Conservation (phyloP, 2,888 invertebrate genomes). For the Elegia similella region DNA sequence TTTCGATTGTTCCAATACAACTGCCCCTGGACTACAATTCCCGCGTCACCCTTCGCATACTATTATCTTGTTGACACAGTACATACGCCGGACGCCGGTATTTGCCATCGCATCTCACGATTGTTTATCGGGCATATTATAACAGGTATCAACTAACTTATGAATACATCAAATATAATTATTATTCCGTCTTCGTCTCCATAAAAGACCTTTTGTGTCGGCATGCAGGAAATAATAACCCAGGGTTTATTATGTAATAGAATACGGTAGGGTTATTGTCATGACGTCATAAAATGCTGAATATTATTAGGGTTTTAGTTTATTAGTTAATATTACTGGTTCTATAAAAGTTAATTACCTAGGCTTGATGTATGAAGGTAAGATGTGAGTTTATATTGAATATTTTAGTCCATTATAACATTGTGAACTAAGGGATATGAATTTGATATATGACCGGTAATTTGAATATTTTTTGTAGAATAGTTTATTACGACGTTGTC, state of each 20-base stretch:
- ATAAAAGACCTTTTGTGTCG: conserved; percentile 18
- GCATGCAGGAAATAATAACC: conserved; percentile 17
- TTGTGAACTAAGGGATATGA: background rate
- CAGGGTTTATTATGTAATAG: conserved; percentile 14
- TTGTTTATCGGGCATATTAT: conserved; percentile 26
- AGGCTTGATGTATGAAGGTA: background rate
- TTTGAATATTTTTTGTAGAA: too few relatives aligned
- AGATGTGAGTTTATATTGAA: background rate
- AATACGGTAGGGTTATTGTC: conserved; percentile 7
- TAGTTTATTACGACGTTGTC: too few relatives aligned
- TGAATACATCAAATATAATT: conserved; percentile 16
- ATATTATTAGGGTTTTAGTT: conserved; percentile 8
- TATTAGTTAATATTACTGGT: conserved; percentile 4
- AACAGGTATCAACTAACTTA: conserved; percentile 1
- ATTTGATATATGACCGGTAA: background rate
- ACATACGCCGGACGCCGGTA: conserved; percentile 30
- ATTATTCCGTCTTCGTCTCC: conserved; percentile 13
- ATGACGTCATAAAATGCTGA: conserved; percentile 9
- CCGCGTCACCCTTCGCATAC: conserved; percentile 37
- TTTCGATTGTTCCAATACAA: background rate
- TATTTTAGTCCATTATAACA: background rate
- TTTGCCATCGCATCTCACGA: conserved; percentile 30
- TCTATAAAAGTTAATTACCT: conserved; percentile 14
- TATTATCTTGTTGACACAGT: conserved; percentile 41
- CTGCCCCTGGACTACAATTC: conserved; percentile 29